Percentiles rank a stretch among this genome's conserved stretches.
Conservation (phyloP, 2,797 vertebrate species). For the Gymnothorax reevesii region DNA sequence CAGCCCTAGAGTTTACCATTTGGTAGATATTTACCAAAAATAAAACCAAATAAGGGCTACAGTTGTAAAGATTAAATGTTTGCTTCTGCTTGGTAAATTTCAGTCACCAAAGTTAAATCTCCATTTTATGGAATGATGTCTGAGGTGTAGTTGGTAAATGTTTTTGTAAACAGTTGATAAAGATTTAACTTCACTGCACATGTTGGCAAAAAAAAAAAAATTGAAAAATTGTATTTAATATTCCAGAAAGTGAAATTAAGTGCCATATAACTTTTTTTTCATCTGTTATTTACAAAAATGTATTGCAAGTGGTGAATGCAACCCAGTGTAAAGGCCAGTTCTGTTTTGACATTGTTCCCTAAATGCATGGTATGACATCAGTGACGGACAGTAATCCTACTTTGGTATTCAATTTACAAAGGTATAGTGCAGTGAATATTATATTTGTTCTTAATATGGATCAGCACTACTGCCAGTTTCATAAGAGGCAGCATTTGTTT, state of each 20-base stretch:
- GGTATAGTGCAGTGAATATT: conserved; percentile 57
- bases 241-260: conserved; percentile 60
- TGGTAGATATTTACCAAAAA: conserved; percentile 13
- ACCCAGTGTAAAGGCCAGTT: conserved; percentile 43
- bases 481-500: conserved; percentile 71
- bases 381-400: conserved; percentile 51
- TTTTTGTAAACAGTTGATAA: neutral
- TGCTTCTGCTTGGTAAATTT: conserved; percentile 15
- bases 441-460: conserved; percentile 55
- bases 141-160: conserved; percentile 25
- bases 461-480: conserved; percentile 69
- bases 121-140: conserved; percentile 32
- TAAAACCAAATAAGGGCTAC: neutral
- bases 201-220: conserved; percentile 41
- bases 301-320: conserved; percentile 37
- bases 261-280: conserved; percentile 69
- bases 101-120: conserved; percentile 21
- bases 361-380: conserved; percentile 62
- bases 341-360: conserved; percentile 44
- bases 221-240: conserved; percentile 58
- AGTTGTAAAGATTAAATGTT: conserved; percentile 8
- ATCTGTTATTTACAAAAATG: conserved; percentile 46
- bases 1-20: conserved; percentile 9
- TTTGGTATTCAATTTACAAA: conserved; percentile 61
- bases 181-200: conserved; percentile 42